These are phyloP conservation scores for Scaptomyza montana DNA, from an alignment of 1,140 invertebrate species.

Conservation along the genomic window DNA sequence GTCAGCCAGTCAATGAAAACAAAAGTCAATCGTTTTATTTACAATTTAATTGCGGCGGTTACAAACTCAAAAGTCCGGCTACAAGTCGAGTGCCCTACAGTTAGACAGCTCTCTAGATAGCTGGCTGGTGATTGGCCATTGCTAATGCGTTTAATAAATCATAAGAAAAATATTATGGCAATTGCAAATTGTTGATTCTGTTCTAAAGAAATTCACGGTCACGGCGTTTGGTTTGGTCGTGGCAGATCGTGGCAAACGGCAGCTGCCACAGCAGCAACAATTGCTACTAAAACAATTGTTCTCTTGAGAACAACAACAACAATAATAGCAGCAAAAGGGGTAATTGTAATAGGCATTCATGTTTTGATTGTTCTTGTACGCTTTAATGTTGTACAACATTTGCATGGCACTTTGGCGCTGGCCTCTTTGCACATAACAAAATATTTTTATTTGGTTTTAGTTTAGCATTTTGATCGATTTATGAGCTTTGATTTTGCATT, in stretches of 20 bases:
- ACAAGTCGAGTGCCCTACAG: slow-evolving; percentile 58
- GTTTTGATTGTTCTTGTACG: slow-evolving; percentile 75
- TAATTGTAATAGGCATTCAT: slow-evolving; percentile 46
- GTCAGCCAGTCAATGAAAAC: slow-evolving; percentile 34
- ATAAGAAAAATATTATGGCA: slow-evolving; percentile 76
- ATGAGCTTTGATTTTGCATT: slow-evolving; percentile 74
- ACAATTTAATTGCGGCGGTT: slow-evolving; percentile 74
- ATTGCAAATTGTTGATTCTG: slow-evolving; percentile 68
- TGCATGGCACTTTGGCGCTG: slow-evolving; percentile 75
- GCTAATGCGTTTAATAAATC: slow-evolving; percentile 73
- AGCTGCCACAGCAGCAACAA: slow-evolving; percentile 43
- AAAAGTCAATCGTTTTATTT: slow-evolving; percentile 36
- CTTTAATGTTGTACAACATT: slow-evolving; percentile 80
- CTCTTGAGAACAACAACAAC: slow-evolving; percentile 47
- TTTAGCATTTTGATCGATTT: slow-evolving; percentile 70
- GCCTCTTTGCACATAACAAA: slow-evolving; percentile 30
- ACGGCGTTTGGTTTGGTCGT: slow-evolving; percentile 42
- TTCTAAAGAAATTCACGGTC: slow-evolving; percentile 73
- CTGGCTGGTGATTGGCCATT: neutral
- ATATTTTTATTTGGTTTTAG: slow-evolving; percentile 14
- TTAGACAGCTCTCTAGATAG: slow-evolving; percentile 2
- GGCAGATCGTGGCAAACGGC: slow-evolving; percentile 53
- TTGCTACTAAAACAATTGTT: slow-evolving; percentile 71
- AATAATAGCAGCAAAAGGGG: slow-evolving; percentile 22
- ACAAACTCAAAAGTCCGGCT: slow-evolving; percentile 20